A percentile compares a stretch with the other conserved stretches of the same genome.
Evolutionary conservation across 1,140 invertebrate genomes (phyloP).

Genomic region (Apis florea): DNA sequence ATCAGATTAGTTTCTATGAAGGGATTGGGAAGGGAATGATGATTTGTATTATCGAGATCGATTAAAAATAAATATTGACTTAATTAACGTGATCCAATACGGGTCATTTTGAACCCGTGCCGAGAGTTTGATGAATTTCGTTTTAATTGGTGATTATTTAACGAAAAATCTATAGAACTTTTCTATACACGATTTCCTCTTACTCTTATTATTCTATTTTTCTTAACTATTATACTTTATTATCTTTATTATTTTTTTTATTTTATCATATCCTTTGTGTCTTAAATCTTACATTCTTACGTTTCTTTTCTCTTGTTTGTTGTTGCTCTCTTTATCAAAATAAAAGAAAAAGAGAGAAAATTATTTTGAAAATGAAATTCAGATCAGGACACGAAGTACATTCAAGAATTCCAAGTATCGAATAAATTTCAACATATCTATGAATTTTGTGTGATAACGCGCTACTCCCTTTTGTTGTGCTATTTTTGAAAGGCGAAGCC

Average conservation of each 20-base stretch:
- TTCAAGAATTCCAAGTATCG: background rate
- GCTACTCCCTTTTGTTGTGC: background rate
- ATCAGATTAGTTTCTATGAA: background rate
- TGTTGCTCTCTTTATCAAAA: too few species aligned
- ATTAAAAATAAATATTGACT: background rate
- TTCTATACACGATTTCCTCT: too few species aligned
- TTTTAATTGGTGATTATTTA: background rate
- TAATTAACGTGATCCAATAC: background rate
- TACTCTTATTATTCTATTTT: too few species aligned
- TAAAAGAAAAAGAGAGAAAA: background rate
- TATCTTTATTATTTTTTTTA: too few species aligned
- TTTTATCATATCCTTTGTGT: too few species aligned
- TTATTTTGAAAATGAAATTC: background rate
- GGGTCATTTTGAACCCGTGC: background rate
- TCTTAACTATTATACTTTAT: too few species aligned
- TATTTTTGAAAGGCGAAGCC: background rate
- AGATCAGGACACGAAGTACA: background rate
- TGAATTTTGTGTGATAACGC: conserved; percentile 11
- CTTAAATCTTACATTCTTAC: too few species aligned
- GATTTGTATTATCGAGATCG: background rate
- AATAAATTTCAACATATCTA: background rate
- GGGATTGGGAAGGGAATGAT: background rate
- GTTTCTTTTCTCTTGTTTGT: too few species aligned
- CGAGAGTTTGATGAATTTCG: background rate
- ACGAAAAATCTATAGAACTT: background rate